Base-by-base conservation (phyloP, 2,113 vertebrate species). In the Thalassarche chlororhynchos region DNA sequence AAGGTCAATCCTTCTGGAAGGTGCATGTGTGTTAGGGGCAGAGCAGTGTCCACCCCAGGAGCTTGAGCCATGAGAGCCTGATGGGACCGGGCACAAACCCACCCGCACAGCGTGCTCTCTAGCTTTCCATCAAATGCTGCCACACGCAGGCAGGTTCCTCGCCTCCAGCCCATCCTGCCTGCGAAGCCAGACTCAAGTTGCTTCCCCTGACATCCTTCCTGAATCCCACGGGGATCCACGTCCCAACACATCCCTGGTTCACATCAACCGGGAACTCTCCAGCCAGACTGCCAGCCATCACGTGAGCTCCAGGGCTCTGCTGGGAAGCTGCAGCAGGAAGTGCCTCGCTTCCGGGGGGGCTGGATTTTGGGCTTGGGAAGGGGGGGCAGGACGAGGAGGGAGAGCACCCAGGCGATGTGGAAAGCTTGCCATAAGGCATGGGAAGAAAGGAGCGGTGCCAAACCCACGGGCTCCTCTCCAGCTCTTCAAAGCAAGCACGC, bases 391-490 rank as follows among this genome's bases (percentile, higher is more conserved):
- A 75, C 0, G 16, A 91, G 54, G 78, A 93, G 66, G 86, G 77
- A 83, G 87, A 88, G 93, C 66, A 92, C 85, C 92, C 86, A 82
- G 86, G 77, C 55, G 0, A 87, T 20, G 55, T 58, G 72, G 92
- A 97, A 97, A 97, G 72, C 96, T 90, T 93, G 90, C 95, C 95
- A 96, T 97, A 95, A 97, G 89, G 87, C 72, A 81, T 71, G 89
- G 89, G 94, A 97, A 98, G 79, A 66, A 94, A 77, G 88, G 77
- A 98, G 87, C 17, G 0, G 76, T 94, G 95, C 97, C 96, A 98
- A 98, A 96, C 75, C 94, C 96, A 88, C 15, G 81, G 96, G 93
- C 95, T 96, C 26, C 60, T 87, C 86, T 97, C 97, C 95, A 98
- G 90, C 79, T 96, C 94, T 97, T 97, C 93, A 90, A 94, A 95